Base-by-base conservation (phyloP, 2,797 vertebrate species). In the Phataginus tetradactyla region DNA sequence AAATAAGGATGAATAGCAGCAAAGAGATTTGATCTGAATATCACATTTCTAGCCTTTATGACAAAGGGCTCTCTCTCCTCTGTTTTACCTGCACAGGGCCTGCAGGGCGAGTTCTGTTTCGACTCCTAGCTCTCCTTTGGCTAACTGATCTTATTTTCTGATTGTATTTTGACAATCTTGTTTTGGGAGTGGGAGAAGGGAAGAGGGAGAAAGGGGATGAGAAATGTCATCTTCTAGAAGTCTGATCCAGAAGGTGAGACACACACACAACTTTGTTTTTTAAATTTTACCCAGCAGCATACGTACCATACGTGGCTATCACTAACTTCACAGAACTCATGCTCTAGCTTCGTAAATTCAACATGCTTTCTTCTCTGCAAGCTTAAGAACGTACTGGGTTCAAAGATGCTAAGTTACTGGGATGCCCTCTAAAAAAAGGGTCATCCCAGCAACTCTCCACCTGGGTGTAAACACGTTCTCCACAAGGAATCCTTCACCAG, bases 221-320 rank as follows among this genome's bases (percentile, higher is more conserved):
- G 69, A 84, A 90, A 89, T 34, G 29, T 57, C 37, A 34, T 20
- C 79, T 61, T 68, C 32, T 39, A 61, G n/a, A 75, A 0, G 42
- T 63, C 29, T 37, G 27, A 1, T 49, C 64, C 17, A 57, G 53
- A 91, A 78, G 1, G 11, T 13, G 9, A 27, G 15, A 69, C 34
- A 57, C 21, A 34, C 2, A 34, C 55, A 42, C 21, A 3, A 13
- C 34, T 57, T 29, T 27, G 45, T n/a, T n/a, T 53, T 84, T 72
- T 64, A 23, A 8, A 39, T 81, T 64, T 66, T n/a, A 77, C 21
- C 17, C 75, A 34, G 5, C 0, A 37, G 49, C 53, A 55, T 8
- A 18, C 2, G 14, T 10, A 57, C 49, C 42, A 11, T 1, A 7
- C 0, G 4, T 1, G 39, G 49, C 14, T n/a, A 39, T 17, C 23